phyloP scores from a whole-genome alignment of 1,140 invertebrate species.

The Dryas iulia region DNA sequence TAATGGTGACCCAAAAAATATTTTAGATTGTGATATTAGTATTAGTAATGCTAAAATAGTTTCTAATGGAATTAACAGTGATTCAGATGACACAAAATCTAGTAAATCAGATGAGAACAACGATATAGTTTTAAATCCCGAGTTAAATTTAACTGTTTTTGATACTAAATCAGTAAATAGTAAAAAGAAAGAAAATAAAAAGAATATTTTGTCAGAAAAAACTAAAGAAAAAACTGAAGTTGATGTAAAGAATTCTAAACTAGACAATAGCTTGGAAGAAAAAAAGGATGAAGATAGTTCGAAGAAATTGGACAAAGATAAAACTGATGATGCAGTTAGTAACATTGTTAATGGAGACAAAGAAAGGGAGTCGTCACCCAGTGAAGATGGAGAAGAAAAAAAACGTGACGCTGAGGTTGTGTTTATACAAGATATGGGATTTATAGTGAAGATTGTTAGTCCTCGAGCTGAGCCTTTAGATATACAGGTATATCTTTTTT shows the following conservation, averaged over 20 bases:
- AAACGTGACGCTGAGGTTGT: conserved; percentile 90
- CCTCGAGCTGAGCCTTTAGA: conserved; percentile 94
- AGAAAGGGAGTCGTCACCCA: conserved; percentile 69
- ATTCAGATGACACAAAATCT: conserved; percentile 65
- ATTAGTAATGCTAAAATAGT: conserved; percentile 74
- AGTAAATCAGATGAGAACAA: conserved; percentile 60
- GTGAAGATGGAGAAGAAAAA: conserved; percentile 83
- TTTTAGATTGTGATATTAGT: conserved; percentile 77
- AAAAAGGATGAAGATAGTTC: conserved; percentile 46
- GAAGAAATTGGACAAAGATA: conserved; percentile 46
- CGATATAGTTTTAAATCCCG: conserved; percentile 37
- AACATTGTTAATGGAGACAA: conserved; percentile 71
- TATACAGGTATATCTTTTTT: conserved; percentile 85
- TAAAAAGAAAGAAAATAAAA: conserved; percentile 68
- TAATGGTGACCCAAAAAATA: conserved; percentile 67
- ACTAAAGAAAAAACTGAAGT: conserved; percentile 39
- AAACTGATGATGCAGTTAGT: conserved; percentile 34
- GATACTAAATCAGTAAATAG: conserved; percentile 47
- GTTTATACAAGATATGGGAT: conserved; percentile 96
- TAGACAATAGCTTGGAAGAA: conserved; percentile 43
- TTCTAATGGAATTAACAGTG: conserved; percentile 72
- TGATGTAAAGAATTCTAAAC: conserved; percentile 42
- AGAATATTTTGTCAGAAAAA: conserved; percentile 50
- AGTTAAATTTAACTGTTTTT: conserved; percentile 39
- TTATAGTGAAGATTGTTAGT: conserved; percentile 94